phyloP scores from a whole-genome alignment of 2,888 invertebrate genomes.

The Dorcus parallelipipedus region DNA sequence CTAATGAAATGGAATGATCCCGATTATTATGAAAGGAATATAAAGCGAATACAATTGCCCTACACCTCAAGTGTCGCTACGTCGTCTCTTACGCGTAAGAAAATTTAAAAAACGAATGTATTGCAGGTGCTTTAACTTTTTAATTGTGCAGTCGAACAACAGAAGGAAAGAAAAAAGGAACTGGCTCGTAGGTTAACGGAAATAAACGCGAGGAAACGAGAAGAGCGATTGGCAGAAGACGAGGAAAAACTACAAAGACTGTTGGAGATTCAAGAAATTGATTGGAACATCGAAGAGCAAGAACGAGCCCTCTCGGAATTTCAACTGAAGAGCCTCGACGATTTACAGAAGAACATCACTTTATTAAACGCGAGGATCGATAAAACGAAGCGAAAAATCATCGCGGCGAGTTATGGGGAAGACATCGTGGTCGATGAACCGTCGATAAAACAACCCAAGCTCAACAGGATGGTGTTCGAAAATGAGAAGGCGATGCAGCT shows the following conservation, averaged over 20 bases:
- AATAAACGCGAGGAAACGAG: conserved; percentile 84
- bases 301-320: conserved; percentile 68
- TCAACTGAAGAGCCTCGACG: conserved; percentile 71
- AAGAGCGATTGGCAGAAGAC: conserved; percentile 83
- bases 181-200: conserved; percentile 80
- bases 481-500: conserved; percentile 43
- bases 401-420: conserved; percentile 64
- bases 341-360: conserved; percentile 72
- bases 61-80: conserved; percentile 64
- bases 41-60: conserved; percentile 82
- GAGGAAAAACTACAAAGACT: conserved; percentile 81
- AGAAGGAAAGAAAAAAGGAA: conserved; percentile 82
- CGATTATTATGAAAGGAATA: conserved; percentile 79
- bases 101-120: neutral
- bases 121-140: neutral
- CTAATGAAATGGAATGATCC: conserved; percentile 76
- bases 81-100: conserved; percentile 61
- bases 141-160: conserved; percentile 59
- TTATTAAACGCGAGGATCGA: conserved; percentile 70
- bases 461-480: conserved; percentile 45
- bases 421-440: conserved; percentile 52
- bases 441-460: conserved; percentile 49
- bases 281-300: conserved; percentile 12
- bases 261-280: conserved; percentile 68
- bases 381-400: conserved; percentile 72